Evolutionary conservation across 2,797 vertebrate genomes (phyloP).

Genomic region (Tinamus major): DNA sequence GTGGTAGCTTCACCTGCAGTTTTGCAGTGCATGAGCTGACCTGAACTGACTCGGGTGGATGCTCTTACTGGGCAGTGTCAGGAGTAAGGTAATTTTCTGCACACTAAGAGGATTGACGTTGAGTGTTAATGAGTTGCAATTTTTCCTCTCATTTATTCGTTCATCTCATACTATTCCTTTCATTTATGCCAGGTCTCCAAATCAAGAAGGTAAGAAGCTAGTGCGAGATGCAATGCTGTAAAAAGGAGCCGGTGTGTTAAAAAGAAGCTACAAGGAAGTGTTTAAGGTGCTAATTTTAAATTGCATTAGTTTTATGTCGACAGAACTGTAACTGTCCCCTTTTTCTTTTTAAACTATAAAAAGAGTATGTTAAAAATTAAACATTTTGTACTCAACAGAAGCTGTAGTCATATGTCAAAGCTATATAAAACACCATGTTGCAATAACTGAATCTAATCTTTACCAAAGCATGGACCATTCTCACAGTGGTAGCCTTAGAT

Average conservation of each 20-base stretch:
- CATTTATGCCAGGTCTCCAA: neutral
- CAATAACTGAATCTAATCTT: neutral
- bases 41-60: rapidly evolving
- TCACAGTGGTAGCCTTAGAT: neutral
- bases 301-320: neutral
- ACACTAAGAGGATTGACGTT: neutral
- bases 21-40: rapidly evolving
- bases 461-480: neutral
- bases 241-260: neutral
- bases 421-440: neutral
- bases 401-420: neutral
- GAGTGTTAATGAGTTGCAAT: neutral
- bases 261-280: neutral
- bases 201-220: neutral
- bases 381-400: neutral
- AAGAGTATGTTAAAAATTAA: neutral
- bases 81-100: neutral
- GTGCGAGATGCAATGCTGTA: neutral
- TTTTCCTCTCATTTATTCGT: neutral
- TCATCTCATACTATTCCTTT: no score
- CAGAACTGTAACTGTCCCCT: neutral
- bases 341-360: neutral
- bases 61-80: rapidly evolving
- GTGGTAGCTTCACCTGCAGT: neutral
- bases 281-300: neutral